Evolutionary conservation across 2,797 vertebrate genomes (phyloP), one percentile per base, ranked within the genome.

Genomic region (Scarus forsteni): DNA sequence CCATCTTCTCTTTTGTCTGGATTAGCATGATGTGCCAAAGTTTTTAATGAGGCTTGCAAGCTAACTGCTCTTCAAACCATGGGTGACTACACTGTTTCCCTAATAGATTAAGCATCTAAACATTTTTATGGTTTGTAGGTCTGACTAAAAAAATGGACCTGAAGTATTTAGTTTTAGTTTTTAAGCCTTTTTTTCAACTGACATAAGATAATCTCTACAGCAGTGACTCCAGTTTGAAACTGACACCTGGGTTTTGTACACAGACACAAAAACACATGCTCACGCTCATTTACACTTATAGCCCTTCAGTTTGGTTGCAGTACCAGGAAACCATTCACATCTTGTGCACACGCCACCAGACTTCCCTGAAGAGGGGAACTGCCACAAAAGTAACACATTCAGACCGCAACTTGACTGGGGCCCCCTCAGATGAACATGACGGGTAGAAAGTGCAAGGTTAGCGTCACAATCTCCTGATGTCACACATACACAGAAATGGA

Each of bases 311-410:
- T 55, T 72, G 51, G 72, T 63, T 52, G 66, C 79, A 81, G 69
- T 92, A 90, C 89, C 92, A 83, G 92, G 91, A 93, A 93, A 77
- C 53, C 59, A 58, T 75, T 84, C 73, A 85, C 61, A 80, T 51
- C 68, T 84, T 70, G 76, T 74, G 76, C 81, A 79, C 75, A 75
- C 60, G 69, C 70, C 53, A 79, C 51, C 68, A 79, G 79, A 85
- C 84, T 93, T 93, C 91, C 85, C 70, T 91, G 91, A 93, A 93
- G 79, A 89, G 82, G 85, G 75, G 80, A 87, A 91, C 83, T 53
- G 39, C 57, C 69, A 89, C 80, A 82, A 80, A 83, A 81, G 73
- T 54, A 62, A 82, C 84, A 83, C 71, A 18, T 73, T 16, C 35
- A 64, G 40, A 88, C 91, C 88, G 53, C 86, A 89, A 70, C 40